A percentile compares a stretch with the other conserved stretches of the same genome.
These are phyloP conservation scores for Nothocercus nigrocapillus DNA, from an alignment of 2,113 vertebrate species.

Conservation along the genomic window DNA sequence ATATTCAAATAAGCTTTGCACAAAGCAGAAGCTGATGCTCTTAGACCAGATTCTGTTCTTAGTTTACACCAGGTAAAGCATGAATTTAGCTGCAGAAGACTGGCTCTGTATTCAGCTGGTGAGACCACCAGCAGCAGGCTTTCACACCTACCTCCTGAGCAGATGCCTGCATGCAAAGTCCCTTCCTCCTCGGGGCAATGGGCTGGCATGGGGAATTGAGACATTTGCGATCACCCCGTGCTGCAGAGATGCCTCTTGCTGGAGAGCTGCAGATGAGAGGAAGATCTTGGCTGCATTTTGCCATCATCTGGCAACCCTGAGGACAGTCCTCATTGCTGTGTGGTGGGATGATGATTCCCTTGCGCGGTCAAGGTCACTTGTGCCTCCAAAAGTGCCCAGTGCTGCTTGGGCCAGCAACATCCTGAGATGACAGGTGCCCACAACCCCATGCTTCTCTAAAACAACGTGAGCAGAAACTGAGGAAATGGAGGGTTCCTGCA, in stretches of 20 bases:
- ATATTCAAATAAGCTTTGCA: background rate
- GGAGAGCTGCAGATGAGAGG: background rate
- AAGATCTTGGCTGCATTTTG: rapidly evolving
- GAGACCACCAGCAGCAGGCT: background rate
- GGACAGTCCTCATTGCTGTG: background rate
- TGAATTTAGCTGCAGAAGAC: background rate
- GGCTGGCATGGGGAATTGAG: background rate
- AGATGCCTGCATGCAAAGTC: rapidly evolving
- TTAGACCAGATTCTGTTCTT: background rate
- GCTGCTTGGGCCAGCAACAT: background rate
- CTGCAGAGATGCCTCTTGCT: rapidly evolving
- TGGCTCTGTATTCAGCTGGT: background rate
- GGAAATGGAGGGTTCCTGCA: background rate
- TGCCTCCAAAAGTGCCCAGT: background rate
- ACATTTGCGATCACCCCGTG: rapidly evolving
- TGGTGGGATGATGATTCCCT: background rate
- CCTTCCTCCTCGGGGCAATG: rapidly evolving
- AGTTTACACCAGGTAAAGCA: background rate
- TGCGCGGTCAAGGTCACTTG: background rate
- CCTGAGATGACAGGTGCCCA: background rate
- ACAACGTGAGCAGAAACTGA: background rate
- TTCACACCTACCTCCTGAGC: background rate
- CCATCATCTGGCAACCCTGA: background rate
- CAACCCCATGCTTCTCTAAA: background rate
- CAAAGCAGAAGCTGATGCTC: background rate